Percentiles rank a stretch among this genome's conserved stretches.
These are phyloP conservation scores for Fragum whitleyi DNA, from an alignment of 2,888 invertebrate genomes.

Conservation along the genomic window DNA sequence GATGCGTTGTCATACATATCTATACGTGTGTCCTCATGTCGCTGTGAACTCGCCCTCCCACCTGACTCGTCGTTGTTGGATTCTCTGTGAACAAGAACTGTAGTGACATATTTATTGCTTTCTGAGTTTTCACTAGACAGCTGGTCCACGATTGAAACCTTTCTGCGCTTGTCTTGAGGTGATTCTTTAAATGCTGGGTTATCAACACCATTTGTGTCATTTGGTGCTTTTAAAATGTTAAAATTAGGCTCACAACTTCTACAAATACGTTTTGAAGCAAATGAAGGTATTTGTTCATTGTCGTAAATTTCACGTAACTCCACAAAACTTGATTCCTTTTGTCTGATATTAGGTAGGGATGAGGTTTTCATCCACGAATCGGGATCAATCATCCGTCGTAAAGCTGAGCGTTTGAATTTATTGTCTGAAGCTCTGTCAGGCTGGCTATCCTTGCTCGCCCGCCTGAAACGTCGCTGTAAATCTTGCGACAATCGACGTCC, in stretches of 20 bases:
- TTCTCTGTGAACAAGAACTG: slow-evolving; percentile 65
- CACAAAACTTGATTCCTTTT: slow-evolving; percentile 51
- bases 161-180: slow-evolving; percentile 52
- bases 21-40: slow-evolving; percentile 21
- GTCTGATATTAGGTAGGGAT: slow-evolving; percentile 74
- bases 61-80: slow-evolving; percentile 41
- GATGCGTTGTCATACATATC: slow-evolving; percentile 3
- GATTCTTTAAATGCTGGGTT: slow-evolving; percentile 70
- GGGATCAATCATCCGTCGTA: slow-evolving; percentile 43
- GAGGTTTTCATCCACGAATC: slow-evolving; percentile 75
- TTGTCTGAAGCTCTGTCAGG: slow-evolving; percentile 43
- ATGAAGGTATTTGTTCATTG: slow-evolving; percentile 1
- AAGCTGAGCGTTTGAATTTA: slow-evolving; percentile 50
- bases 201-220: slow-evolving; percentile 63
- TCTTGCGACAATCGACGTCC: slow-evolving; percentile 56
- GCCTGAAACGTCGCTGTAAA: slow-evolving; percentile 47
- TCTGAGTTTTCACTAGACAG: slow-evolving; percentile 32
- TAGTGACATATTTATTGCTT: slow-evolving; percentile 52
- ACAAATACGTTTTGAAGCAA: slow-evolving; percentile 32
- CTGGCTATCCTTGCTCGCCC: slow-evolving; percentile 45
- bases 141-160: slow-evolving; percentile 50
- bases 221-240: slow-evolving; percentile 31
- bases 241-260: slow-evolving; percentile 40
- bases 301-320: slow-evolving; percentile 45
- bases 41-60: slow-evolving; percentile 21